These are phyloP conservation scores for Leptobrachium ailaonicum DNA, from an alignment of 2,113 vertebrate genomes.

Conservation along the genomic window DNA sequence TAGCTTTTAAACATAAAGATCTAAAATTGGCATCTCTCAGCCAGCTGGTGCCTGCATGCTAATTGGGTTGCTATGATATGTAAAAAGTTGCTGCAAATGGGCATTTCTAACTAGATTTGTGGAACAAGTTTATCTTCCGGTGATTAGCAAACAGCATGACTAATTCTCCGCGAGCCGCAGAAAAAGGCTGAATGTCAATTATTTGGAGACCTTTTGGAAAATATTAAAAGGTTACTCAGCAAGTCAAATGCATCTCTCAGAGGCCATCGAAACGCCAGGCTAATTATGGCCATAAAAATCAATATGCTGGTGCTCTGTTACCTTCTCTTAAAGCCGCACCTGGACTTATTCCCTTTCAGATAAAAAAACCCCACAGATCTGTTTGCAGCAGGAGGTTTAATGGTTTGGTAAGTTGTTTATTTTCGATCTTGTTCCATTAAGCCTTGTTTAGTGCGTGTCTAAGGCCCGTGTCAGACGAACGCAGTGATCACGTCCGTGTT, in stretches of 20 bases:
- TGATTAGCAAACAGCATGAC: slow-evolving; percentile 57
- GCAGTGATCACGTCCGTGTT: no score
- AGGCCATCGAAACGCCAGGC: slow-evolving; percentile 50
- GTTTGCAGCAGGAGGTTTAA: slow-evolving; percentile 1
- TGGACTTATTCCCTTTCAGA: background rate
- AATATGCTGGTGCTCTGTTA: slow-evolving; percentile 30
- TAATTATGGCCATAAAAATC: slow-evolving; percentile 51
- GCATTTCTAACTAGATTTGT: slow-evolving; percentile 52
- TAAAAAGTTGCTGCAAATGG: slow-evolving; percentile 51
- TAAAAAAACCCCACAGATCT: background rate
- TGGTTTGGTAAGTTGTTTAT: slow-evolving; percentile 38
- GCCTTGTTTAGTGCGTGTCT: no score
- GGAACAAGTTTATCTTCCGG: slow-evolving; percentile 66
- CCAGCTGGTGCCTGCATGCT: slow-evolving; percentile 59
- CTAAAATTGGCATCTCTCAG: slow-evolving; percentile 48
- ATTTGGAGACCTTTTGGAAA: slow-evolving; percentile 57
- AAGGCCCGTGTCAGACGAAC: no score
- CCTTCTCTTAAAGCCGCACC: slow-evolving; percentile 53
- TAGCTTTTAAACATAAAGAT: slow-evolving; percentile 48
- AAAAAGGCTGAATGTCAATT: slow-evolving; percentile 45
- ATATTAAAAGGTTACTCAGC: slow-evolving; percentile 54
- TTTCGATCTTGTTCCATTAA: no score
- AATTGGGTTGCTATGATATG: slow-evolving; percentile 60
- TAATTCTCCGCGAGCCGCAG: slow-evolving; percentile 49
- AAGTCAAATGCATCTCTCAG: slow-evolving; percentile 40